Evolutionary conservation across 2,113 vertebrate genomes (phyloP).

Genomic region (Jacana jacana): DNA sequence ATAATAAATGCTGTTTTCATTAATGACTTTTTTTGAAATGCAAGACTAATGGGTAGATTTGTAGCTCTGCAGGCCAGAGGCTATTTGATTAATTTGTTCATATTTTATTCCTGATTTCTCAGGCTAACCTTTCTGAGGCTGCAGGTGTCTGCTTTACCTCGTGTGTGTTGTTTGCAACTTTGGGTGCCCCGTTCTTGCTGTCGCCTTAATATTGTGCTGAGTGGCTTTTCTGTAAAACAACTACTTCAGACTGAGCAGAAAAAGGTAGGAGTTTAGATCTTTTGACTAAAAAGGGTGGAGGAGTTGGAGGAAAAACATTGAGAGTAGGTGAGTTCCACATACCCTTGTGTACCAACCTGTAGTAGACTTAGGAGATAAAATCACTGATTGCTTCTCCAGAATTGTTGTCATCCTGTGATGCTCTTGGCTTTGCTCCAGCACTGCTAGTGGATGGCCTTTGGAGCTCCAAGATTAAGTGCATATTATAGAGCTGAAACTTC

Average conservation of each 20-base stretch:
- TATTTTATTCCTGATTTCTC: neutral
- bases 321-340: neutral
- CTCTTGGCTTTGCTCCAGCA: neutral
- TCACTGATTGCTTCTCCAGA: neutral
- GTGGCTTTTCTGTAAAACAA: neutral
- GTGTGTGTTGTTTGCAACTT: neutral
- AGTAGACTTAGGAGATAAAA: neutral
- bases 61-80: neutral
- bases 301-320: neutral
- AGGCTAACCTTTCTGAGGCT: neutral
- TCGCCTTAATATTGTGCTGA: neutral
- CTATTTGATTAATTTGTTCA: slow-evolving; percentile 10
- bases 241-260: neutral
- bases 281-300: neutral
- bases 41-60: slow-evolving; percentile 9
- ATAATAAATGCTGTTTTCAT: slow-evolving; percentile 27
- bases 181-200: neutral
- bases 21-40: slow-evolving; percentile 26
- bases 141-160: neutral
- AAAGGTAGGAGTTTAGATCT: neutral
- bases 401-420: rapidly evolving
- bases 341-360: neutral
- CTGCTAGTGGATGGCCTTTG: neutral
- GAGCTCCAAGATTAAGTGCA: neutral
- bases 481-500: neutral